Evolutionary conservation across 1,140 invertebrate species (phyloP), one percentile per base, ranked within the genome.

Genomic region (Drosophila albomicans): DNA sequence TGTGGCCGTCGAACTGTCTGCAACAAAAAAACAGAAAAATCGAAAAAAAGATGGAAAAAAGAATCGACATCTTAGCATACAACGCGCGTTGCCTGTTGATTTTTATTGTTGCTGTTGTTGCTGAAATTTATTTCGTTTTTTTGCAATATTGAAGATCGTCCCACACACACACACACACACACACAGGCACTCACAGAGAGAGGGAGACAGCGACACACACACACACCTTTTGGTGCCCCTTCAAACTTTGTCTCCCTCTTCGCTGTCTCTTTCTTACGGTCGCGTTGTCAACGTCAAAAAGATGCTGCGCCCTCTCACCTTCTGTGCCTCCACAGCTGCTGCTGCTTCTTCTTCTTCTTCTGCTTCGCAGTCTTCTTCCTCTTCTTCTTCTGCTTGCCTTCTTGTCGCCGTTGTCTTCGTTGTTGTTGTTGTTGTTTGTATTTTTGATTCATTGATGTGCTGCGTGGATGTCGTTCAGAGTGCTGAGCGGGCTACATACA

Each of bases 401-500:
- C 35, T 75, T 62, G 59, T 59, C 32, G 20, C 28, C 13, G 28
- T 49, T 62, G 45, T 49, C 32, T 20, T 65, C 69, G 58, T 72
- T 48, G 52, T 45, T 58, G 49, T 64, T 68, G 35, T 77, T 58
- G 49, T 64, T 68, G 35, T 77, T 66, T 79, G 69, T 81, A 73
- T 79, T 77, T 88, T 87, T 87, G 84, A 87, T 87, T 87, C 84
- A 88, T 87, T 88, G 84, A 88, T 73, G 77, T 88, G 72, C 80
- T 88, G 84, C 84, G 77, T 88, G 84, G 74, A 81, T 87, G 84
- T 82, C 66, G 79, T 69, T 67, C 58, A 69, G 57, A 43, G 35
- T 10, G 20, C 20, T 25, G 20, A 38, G 35, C 35, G 35, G 10
- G 41, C 48, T 49, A 57, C 65, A 65, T 56, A 63, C 58, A 28